phyloP scores from a whole-genome alignment of 2,113 vertebrate genomes.

The Bujurquina vittata region DNA sequence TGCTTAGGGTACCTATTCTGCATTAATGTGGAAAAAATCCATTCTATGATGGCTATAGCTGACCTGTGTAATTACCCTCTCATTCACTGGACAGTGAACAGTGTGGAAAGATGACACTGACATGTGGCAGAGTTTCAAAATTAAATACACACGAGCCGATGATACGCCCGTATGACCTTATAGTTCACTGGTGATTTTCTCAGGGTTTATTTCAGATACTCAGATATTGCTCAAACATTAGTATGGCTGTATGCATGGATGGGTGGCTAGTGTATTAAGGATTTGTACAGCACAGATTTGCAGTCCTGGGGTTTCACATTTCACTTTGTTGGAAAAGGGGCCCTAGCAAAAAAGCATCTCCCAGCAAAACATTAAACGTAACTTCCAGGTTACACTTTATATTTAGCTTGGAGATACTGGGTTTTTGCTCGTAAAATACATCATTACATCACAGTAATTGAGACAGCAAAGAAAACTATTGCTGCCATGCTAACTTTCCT shows the following conservation, averaged over 20 bases:
- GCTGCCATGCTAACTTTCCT: neutral
- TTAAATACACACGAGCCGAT: neutral
- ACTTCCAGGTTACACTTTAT: neutral
- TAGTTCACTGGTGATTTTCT: neutral
- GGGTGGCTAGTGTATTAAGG: neutral
- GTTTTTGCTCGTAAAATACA: neutral
- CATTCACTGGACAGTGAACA: neutral
- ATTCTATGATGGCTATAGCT: neutral
- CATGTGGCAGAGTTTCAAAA: neutral
- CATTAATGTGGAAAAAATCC: constrained; percentile 8
- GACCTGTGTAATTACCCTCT: neutral
- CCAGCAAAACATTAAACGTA: neutral
- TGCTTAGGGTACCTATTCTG: neutral
- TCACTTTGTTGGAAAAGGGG: neutral
- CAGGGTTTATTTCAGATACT: neutral
- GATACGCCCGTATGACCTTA: neutral
- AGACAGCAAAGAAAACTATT: neutral
- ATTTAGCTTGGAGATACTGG: no score
- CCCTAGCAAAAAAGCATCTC: neutral
- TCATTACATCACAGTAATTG: neutral
- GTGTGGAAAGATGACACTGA: neutral
- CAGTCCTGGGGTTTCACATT: neutral
- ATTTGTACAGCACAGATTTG: neutral
- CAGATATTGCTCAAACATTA: neutral
- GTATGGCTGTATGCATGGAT: neutral